Conservation (phyloP, 2,113 vertebrate genomes). For the Eptesicus fuscus region DNA sequence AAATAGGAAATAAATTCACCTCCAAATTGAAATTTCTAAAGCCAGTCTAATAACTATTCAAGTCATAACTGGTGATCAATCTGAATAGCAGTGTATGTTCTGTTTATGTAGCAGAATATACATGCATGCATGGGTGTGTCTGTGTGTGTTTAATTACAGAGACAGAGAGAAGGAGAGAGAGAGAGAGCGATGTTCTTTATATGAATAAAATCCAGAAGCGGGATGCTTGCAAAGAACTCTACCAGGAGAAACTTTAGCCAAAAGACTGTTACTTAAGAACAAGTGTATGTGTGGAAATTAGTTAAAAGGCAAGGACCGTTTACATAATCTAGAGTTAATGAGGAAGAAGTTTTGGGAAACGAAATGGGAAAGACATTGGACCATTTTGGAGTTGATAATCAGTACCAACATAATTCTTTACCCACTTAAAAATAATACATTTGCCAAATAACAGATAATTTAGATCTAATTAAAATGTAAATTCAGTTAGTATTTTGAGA, state of each 20-base stretch:
- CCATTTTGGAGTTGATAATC: not conserved
- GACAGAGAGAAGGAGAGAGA: not conserved
- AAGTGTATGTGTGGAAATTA: not conserved
- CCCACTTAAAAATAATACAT: not conserved
- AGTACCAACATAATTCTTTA: not conserved
- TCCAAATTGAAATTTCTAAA: constrained; percentile 24
- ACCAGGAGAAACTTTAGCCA: not conserved
- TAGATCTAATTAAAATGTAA: not conserved
- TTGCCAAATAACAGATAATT: not conserved
- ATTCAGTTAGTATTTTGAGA: constrained; percentile 20
- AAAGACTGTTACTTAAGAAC: not conserved
- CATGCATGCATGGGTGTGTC: not conserved
- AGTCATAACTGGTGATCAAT: not conserved
- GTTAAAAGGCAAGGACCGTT: not conserved
- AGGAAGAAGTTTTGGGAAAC: not conserved
- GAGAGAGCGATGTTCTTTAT: not conserved
- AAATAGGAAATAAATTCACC: constrained; percentile 4
- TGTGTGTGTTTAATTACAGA: not conserved
- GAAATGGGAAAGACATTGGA: not conserved
- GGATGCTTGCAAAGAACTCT: not conserved
- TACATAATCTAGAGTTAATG: not conserved
- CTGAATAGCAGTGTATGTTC: not conserved
- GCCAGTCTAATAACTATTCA: not conserved
- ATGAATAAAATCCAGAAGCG: not conserved
- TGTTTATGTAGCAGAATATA: not conserved